Base-by-base conservation (phyloP, 2,797 vertebrate species). In the Gymnoscopelus braueri region DNA sequence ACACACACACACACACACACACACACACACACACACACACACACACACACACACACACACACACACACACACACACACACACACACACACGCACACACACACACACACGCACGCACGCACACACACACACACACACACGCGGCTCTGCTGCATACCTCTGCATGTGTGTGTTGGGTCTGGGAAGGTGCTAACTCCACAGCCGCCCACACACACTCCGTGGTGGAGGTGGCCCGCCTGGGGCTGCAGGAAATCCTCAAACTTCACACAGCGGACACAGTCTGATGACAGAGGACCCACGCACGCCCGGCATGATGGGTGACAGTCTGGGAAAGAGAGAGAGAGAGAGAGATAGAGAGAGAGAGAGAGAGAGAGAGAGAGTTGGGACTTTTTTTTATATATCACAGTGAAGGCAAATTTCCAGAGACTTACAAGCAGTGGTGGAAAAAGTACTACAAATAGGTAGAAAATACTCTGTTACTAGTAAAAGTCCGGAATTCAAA, bases 291-390 rank as follows among this genome's bases (percentile, higher is more conserved):
- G 95, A 3, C 98, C 97, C 1, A 94, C 3, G 13, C 98, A 99
- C 1, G 91, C 83, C 1, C 85, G 93, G 68, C 98, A 99, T 39
- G 96, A 95, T 0, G 89, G 86, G 50, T 98, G 95, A 23, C 97
- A 98, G 53, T 91, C 98, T 99, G 78, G 5, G 1, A 67, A 24
- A 29, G 60, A 2, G 14, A 1, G 14, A 10, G 0, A 26, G 47
- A 23, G 39, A n/a, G 11, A 44, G n/a, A 15, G 15, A n/a, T 12
- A 10, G 24, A 12, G 29, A 61, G 56, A 26, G 56, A 26, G 56
- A 26, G 15, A 3, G 56, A 24, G 19, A 29, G 57, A 12, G 26
- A 19, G 19, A 19, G 19, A 19, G 19, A 19, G 19, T 19, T 19
- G 19, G 19, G 19, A 19, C 19, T 19, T 19, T 19, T 19, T 19